Evolutionary conservation across 2,797 vertebrate genomes (phyloP), one percentile per base, ranked within the genome.

Genomic region (Harpagifer antarcticus): DNA sequence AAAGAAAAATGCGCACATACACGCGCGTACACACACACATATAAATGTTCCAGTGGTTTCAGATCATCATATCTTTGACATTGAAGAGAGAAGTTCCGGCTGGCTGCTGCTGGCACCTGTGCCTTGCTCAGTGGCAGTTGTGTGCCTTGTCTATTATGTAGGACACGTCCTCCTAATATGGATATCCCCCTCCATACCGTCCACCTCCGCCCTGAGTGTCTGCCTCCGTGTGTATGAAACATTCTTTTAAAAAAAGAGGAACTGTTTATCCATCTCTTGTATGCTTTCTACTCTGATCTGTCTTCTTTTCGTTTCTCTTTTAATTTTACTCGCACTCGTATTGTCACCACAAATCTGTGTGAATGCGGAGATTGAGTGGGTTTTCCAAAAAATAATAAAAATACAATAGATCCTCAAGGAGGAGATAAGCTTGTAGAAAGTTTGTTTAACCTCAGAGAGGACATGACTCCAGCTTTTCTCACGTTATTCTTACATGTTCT

Each of bases 101-200:
- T 37, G 67, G 20, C 59, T 66, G 43, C 42, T 16, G 43, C 42
- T 16, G 68, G 74, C 89, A 91, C 88, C 89, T 89, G 90, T 90
- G 90, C 87, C 88, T 91, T 88, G 88, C 88, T 91, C 89, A 87
- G 62, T 58, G 88, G 90, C 82, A 89, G 78, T 80, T 74, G 79
- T 85, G 85, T 82, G 82, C 71, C 78, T 57, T 71, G 82, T 62
- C 81, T 84, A 89, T 90, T 90, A 91, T 91, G 92, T 91, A 92
- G 89, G 91, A 90, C 89, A 93, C 86, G 88, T 94, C 93, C 96
- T 94, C 95, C 93, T 91, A 91, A 91, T 89, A 91, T 88, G 90
- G 90, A 84, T 74, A 66, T 67, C 7, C 12, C 69, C 79, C 70
- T 58, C 66, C 74, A 67, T 31, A 33, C 33, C 67, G 58, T 84